Conservation (phyloP, 2,797 vertebrate genomes). For the Coluber constrictor region DNA sequence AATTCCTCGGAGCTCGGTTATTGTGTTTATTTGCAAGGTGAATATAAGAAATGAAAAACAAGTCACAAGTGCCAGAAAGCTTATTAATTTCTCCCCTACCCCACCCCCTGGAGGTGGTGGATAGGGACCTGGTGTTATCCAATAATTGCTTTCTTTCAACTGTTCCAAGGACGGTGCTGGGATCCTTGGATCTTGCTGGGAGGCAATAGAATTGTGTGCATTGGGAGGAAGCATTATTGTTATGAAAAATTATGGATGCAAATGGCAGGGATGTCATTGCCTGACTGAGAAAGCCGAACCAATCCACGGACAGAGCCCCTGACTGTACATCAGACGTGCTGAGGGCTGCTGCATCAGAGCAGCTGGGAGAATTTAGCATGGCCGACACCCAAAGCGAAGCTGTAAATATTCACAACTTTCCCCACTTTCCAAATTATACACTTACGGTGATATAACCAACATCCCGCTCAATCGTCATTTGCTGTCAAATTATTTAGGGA, state of each 20-base stretch:
- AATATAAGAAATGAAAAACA: background rate
- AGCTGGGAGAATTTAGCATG: background rate
- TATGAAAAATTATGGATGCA: conserved; percentile 25
- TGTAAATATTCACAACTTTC: background rate
- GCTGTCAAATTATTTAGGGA: background rate
- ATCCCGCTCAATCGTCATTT: background rate
- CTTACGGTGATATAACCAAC: background rate
- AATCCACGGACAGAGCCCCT: background rate
- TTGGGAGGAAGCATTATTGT: conserved; percentile 9
- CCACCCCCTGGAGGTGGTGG: background rate
- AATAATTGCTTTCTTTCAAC: conserved; percentile 28
- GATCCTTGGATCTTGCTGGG: background rate
- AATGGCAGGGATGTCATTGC: background rate
- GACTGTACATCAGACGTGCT: background rate
- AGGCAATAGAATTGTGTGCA: conserved; percentile 11
- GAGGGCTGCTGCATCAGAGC: background rate
- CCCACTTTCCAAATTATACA: background rate
- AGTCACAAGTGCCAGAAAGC: background rate
- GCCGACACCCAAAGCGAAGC: background rate
- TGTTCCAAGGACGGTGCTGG: background rate
- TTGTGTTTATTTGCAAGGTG: background rate
- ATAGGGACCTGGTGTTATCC: background rate
- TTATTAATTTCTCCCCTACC: conserved; percentile 7
- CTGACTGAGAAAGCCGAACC: background rate
- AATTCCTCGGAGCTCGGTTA: background rate